phyloP scores from a whole-genome alignment of 2,797 vertebrate genomes.

The Microcaecilia unicolor region DNA sequence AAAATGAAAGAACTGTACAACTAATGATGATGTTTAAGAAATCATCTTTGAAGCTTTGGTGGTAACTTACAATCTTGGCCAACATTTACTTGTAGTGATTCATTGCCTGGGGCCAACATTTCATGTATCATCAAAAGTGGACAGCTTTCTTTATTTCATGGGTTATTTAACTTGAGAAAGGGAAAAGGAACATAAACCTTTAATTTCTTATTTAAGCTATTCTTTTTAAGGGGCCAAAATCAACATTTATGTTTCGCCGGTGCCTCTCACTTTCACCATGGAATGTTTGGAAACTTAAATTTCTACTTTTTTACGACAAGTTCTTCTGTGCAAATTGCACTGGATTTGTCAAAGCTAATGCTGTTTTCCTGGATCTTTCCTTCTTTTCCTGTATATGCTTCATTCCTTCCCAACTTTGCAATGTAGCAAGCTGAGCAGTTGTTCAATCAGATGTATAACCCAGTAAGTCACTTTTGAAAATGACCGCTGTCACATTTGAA shows the following conservation, averaged over 20 bases:
- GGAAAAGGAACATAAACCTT: slow-evolving; percentile 65
- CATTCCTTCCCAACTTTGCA: slow-evolving; percentile 73
- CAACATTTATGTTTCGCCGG: slow-evolving; percentile 60
- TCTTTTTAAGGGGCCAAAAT: slow-evolving; percentile 72
- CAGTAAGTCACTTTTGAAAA: slow-evolving; percentile 83
- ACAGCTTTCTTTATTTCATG: slow-evolving; percentile 71
- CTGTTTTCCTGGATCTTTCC: slow-evolving; percentile 78
- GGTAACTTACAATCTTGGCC: slow-evolving; percentile 55
- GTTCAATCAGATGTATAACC: slow-evolving; percentile 99
- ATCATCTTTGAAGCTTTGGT: slow-evolving; percentile 55
- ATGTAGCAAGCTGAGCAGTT: slow-evolving; percentile 99
- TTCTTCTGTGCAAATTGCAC: slow-evolving; percentile 57
- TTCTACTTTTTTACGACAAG: slow-evolving; percentile 46
- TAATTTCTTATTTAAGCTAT: slow-evolving; percentile 63
- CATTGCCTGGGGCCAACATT: slow-evolving; percentile 54
- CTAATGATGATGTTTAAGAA: slow-evolving; percentile 58
- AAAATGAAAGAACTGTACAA: slow-evolving; percentile 42
- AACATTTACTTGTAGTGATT: slow-evolving; percentile 53
- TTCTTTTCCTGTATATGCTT: slow-evolving; percentile 64
- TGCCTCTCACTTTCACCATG: slow-evolving; percentile 56
- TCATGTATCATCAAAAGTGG: slow-evolving; percentile 67
- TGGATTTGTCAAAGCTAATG: slow-evolving; percentile 70
- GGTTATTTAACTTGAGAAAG: slow-evolving; percentile 68
- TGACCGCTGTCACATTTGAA: slow-evolving; percentile 73
- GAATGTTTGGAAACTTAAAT: slow-evolving; percentile 67